Evolutionary conservation across 1,140 invertebrate genomes (phyloP), one percentile per base, ranked within the genome.

Genomic region (Anthonomus grandis): DNA sequence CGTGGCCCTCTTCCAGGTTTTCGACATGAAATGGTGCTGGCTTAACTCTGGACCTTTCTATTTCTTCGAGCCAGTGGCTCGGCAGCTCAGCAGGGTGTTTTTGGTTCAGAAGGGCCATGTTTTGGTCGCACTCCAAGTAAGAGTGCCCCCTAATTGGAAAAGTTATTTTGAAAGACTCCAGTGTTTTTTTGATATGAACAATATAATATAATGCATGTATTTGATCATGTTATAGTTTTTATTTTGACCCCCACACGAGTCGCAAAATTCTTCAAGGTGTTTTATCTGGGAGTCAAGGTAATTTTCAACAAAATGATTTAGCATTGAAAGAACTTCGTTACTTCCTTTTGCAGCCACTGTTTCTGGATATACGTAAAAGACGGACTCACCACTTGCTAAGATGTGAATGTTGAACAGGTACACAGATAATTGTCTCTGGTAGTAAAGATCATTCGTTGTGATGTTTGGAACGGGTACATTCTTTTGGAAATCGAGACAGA

Each of bases 161-260:
- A 25, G 34, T 63, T 2, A 64, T 49, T 22, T 58, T 18, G 18
- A 59, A 42, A 9, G 21, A 41, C 1, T 57, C 52, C 9, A 59
- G 48, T 45, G 34, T 4, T 34, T 59, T 62, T 49, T 12, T 15
- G 23, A 8, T 22, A 24, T 60, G 25, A n/a, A n/a, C 5, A 15
- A 3, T 24, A 50, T 24, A n/a, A 46, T 13, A 36, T 44, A 45
- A 21, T 56, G 37, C 9, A 56, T 22, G 38, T 49, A 56, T 13
- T 62, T 53, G 41, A 68, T 53, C n/a, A 68, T 31, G 4, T 47
- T 66, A 42, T 55, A 66, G 55, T 70, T 67, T 54, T 70, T 69
- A 59, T 71, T 69, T 56, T 68, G 65, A 10, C 62, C 65, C 31
- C 59, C 60, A 41, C 39, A 59, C 13, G 65, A 67, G 41, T 66